Evolutionary conservation across 2,113 vertebrate species (phyloP).

Genomic region (Trochalopteron elliotii): DNA sequence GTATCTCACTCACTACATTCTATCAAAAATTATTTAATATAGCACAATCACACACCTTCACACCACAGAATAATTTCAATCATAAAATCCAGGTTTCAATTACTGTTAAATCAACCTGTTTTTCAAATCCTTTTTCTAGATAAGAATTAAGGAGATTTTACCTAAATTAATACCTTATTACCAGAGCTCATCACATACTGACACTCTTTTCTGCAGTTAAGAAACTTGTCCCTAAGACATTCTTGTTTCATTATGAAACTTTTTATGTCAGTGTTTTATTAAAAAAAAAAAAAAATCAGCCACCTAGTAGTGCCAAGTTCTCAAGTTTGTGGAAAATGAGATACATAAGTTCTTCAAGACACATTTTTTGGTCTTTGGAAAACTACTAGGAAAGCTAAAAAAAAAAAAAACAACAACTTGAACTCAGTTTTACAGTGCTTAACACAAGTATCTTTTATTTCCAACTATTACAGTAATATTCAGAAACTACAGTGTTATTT

Average conservation of each 20-base stretch:
- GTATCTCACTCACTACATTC: accelerated
- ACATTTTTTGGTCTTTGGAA: neutral
- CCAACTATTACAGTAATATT: neutral
- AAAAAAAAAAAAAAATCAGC: neutral
- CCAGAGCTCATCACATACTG: neutral
- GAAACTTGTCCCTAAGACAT: neutral
- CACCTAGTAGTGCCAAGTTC: neutral
- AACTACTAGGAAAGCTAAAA: neutral
- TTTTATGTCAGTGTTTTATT: neutral
- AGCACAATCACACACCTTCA: neutral
- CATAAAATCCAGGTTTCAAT: neutral
- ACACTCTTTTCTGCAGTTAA: neutral
- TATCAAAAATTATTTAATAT: neutral
- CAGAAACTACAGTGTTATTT: neutral
- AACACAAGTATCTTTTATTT: neutral
- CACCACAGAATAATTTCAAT: neutral
- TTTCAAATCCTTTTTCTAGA: neutral
- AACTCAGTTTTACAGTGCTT: neutral
- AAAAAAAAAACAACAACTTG: neutral
- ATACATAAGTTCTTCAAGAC: neutral
- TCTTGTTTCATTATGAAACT: neutral
- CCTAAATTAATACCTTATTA: neutral
- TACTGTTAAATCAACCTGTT: neutral
- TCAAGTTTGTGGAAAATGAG: neutral
- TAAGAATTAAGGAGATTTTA: neutral